Evolutionary conservation across 2,797 vertebrate species (phyloP).

Genomic region (Pantherophis alleghaniensis): DNA sequence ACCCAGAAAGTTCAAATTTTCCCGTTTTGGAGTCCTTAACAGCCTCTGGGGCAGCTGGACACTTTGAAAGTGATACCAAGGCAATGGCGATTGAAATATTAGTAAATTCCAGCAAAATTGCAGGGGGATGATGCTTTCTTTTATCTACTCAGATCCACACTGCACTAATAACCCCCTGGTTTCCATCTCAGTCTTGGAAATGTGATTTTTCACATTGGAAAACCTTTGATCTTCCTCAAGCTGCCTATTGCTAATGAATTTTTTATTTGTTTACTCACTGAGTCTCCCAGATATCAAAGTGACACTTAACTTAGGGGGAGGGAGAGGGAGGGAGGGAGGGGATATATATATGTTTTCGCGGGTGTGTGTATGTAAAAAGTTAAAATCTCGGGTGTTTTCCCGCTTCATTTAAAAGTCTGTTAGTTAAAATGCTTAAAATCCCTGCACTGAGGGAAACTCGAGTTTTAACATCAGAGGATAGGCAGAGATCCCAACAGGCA

Average conservation of each 20-base stretch:
- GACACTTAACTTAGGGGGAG: slow-evolving; percentile 62
- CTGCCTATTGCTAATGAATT: slow-evolving; percentile 74
- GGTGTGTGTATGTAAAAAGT: no score
- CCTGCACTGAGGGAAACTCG: no score
- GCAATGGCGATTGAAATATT: slow-evolving; percentile 61
- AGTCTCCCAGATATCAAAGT: slow-evolving; percentile 68
- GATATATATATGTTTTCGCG: no score
- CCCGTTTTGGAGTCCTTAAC: slow-evolving; percentile 44
- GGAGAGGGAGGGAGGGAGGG: not conserved
- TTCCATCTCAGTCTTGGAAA: slow-evolving; percentile 43
- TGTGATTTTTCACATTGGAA: slow-evolving; percentile 66
- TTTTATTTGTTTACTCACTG: slow-evolving; percentile 80
- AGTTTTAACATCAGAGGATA: no score
- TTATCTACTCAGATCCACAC: slow-evolving; percentile 48
- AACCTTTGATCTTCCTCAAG: slow-evolving; percentile 71
- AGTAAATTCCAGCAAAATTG: slow-evolving; percentile 59
- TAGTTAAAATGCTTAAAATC: no score
- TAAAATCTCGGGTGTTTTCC: no score
- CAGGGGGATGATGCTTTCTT: slow-evolving; percentile 45
- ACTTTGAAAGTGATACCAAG: slow-evolving; percentile 25
- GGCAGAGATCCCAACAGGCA: no score
- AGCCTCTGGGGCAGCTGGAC: slow-evolving; percentile 54
- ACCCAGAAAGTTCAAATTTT: slow-evolving; percentile 13
- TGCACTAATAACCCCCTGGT: slow-evolving; percentile 71
- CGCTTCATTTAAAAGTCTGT: no score